These are phyloP conservation scores for Drosophila borborema DNA, from an alignment of 2,888 invertebrate genomes.

Conservation along the genomic window DNA sequence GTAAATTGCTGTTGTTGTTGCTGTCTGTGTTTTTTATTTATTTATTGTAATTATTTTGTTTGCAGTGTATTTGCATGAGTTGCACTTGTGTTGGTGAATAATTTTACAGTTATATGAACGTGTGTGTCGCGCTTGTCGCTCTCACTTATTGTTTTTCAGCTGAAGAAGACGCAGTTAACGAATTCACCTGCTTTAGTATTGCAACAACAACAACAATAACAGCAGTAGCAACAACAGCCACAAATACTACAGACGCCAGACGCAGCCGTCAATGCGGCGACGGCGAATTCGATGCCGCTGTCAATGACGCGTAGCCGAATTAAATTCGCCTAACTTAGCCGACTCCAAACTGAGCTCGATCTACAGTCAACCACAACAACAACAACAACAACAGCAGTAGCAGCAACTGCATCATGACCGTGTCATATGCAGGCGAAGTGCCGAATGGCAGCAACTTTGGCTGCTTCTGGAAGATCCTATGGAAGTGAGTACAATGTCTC, in stretches of 20 bases:
- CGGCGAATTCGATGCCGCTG: slow-evolving; percentile 38
- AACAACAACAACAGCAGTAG: slow-evolving; percentile 20
- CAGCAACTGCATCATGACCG: slow-evolving; percentile 88
- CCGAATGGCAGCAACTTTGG: slow-evolving; percentile 97
- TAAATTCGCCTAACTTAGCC: slow-evolving; percentile 56
- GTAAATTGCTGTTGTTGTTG: slow-evolving; percentile 32
- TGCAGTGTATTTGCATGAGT: slow-evolving; percentile 72
- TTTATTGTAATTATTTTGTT: slow-evolving; percentile 44
- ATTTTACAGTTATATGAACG: slow-evolving; percentile 69
- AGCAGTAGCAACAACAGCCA: slow-evolving; percentile 11
- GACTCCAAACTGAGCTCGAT: slow-evolving; percentile 30
- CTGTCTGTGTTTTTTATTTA: neutral
- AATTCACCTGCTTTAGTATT: slow-evolving; percentile 47
- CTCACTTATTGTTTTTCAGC: slow-evolving; percentile 59
- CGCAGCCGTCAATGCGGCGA: slow-evolving; percentile 37
- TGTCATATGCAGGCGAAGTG: slow-evolving; percentile 95
- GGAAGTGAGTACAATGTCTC: slow-evolving; percentile 89
- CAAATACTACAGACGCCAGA: slow-evolving; percentile 1
- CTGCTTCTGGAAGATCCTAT: slow-evolving; percentile 95
- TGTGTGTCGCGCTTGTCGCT: slow-evolving; percentile 46
- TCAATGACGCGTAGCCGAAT: slow-evolving; percentile 68
- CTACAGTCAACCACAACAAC: slow-evolving; percentile 13
- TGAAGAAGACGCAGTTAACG: slow-evolving; percentile 48
- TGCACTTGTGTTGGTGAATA: slow-evolving; percentile 67
- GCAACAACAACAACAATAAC: slow-evolving; percentile 21